A percentile compares a stretch with the other conserved stretches of the same genome.
Evolutionary conservation across 2,113 vertebrate species (phyloP).

Genomic region (Himantopus leucocephalus): DNA sequence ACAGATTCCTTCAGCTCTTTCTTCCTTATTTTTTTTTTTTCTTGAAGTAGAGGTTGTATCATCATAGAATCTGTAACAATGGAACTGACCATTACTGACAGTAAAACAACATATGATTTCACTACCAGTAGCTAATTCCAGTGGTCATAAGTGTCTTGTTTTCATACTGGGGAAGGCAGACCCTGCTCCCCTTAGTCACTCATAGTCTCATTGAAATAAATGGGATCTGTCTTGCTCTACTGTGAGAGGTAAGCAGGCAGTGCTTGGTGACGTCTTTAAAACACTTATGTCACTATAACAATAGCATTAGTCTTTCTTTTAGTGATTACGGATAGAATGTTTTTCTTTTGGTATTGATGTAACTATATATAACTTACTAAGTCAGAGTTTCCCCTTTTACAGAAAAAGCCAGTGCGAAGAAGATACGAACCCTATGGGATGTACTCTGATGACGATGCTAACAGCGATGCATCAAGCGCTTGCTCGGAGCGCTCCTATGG

Average conservation of each 20-base stretch:
- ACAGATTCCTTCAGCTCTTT: slow-evolving; percentile 5
- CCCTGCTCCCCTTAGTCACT: neutral
- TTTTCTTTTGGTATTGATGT: neutral
- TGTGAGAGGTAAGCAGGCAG: neutral
- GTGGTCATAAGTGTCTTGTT: neutral
- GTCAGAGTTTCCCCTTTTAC: neutral
- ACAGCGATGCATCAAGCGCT: slow-evolving; percentile 94
- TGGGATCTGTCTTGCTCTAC: neutral
- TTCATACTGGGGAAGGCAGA: neutral
- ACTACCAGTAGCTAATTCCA: neutral
- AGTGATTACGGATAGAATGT: neutral
- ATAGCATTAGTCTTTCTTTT: neutral
- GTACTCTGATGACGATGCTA: slow-evolving; percentile 96
- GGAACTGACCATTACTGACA: neutral
- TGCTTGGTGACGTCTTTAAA: neutral
- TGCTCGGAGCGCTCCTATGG: slow-evolving; percentile 95
- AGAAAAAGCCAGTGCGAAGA: slow-evolving; percentile 92
- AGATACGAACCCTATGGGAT: slow-evolving; percentile 95
- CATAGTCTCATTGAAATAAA: neutral
- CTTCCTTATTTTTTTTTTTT: neutral
- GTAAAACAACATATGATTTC: neutral
- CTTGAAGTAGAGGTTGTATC: neutral
- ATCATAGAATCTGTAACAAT: neutral
- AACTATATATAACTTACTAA: neutral
- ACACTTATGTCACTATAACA: neutral